These are phyloP conservation scores for Stenchaetothrips biformis DNA, from an alignment of 2,888 invertebrate genomes.

Conservation along the genomic window DNA sequence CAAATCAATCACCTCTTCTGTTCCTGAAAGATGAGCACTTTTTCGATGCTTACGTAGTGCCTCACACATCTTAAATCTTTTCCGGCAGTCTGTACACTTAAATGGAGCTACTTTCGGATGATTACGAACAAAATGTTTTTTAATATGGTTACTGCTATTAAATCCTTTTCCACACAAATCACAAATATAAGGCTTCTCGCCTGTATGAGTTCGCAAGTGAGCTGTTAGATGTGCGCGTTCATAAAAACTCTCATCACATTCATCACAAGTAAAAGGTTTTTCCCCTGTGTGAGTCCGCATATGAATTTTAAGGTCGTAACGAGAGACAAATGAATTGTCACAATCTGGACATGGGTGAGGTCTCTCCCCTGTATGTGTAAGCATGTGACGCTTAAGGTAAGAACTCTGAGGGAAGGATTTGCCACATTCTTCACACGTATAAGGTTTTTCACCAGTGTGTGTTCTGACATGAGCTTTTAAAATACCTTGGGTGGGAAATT, in stretches of 20 bases:
- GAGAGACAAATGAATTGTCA: neutral
- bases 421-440: neutral
- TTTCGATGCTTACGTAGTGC: neutral
- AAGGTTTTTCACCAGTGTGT: neutral
- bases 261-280: neutral
- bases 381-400: neutral
- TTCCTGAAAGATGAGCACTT: neutral
- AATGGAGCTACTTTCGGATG: neutral
- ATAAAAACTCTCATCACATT: neutral
- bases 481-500: conserved; percentile 7
- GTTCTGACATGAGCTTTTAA: neutral
- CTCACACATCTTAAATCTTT: neutral
- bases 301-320: conserved; percentile 1
- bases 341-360: neutral
- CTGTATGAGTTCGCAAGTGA: neutral
- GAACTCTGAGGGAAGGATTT: neutral
- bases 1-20: neutral
- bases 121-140: neutral
- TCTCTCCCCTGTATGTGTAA: neutral
- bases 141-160: neutral
- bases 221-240: neutral
- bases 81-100: neutral
- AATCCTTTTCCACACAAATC: conserved; percentile 9
- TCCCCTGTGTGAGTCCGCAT: neutral
- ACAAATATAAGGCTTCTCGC: neutral